Evolutionary conservation across 2,797 vertebrate species (phyloP).

Genomic region (Hippocampus kuda): DNA sequence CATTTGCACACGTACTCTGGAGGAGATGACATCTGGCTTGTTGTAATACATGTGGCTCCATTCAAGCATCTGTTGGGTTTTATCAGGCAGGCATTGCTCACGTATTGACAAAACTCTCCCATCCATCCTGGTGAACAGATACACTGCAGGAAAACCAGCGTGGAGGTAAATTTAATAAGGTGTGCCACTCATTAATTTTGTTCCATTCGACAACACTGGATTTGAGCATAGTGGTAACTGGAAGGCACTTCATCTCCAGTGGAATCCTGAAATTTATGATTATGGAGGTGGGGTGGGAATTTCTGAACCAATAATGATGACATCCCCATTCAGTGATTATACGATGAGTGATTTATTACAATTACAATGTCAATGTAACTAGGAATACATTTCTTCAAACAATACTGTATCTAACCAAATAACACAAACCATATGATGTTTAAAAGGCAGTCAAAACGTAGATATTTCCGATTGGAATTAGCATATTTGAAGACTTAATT

Average conservation of each 20-base stretch:
- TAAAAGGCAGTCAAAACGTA: not conserved
- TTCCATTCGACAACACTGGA: constrained; percentile 28
- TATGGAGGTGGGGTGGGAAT: not conserved
- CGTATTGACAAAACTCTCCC: constrained; percentile 68
- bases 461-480: not conserved
- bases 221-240: not conserved
- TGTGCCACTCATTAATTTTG: not conserved
- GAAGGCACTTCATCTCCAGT: not conserved
- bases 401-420: not conserved
- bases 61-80: constrained; percentile 58
- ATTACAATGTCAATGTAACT: not conserved
- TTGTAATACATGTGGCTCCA: constrained; percentile 65
- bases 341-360: too few relatives aligned
- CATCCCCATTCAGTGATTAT: not conserved
- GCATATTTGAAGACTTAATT: not conserved
- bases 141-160: constrained; percentile 53
- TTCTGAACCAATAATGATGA: not conserved
- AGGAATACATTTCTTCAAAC: not conserved
- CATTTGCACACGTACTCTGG: constrained; percentile 65
- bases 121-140: constrained; percentile 66
- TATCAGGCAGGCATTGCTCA: constrained; percentile 66
- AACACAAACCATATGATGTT: not conserved
- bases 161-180: not conserved
- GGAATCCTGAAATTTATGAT: not conserved
- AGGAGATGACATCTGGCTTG: constrained; percentile 48